Evolutionary conservation across 30 jellyfish, hydroid and myxozoan species (phyloP), one percentile per base, ranked within the genome.

Genomic region (Hydractinia symbiolongicarpus): DNA sequence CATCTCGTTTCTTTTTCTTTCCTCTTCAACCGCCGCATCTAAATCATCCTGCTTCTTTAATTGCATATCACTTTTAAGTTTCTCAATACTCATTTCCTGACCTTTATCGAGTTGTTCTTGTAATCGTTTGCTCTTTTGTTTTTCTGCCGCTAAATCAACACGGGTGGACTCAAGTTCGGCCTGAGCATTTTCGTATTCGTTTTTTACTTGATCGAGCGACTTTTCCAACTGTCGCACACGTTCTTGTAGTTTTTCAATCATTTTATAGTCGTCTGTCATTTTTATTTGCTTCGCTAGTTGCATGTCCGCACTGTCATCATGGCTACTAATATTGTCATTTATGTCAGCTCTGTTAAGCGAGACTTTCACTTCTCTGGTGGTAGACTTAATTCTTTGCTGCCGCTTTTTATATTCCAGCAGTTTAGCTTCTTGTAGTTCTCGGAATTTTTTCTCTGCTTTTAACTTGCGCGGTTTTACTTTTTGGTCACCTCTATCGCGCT

Each of bases 241-340:
- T 55, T 86, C 95, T 57, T 93, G 84, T 10, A 90, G 83, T 58
- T 85, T 90, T 50, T 83, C 82, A 20, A 90, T 90, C 70, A 90
- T 90, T 72, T 90, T 90, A 70, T 90, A 90, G 77, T 90, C 97
- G 69, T 90, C 97, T 0, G 97, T 90, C 97, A 90, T 90, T 72
- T 77, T 77, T 53, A 77, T 77, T 60, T 77, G 85, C 15, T 77
- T 53, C 15, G 85, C 85, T 9, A 77, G 60, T 55, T 77, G 85
- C 81, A 85, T 79, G 72, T 89, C 83, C 61, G 77, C 72, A 75
- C 72, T 87, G 49, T 89, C 96, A 78, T 64, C 74, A 64, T 51
- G 19, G 9, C 52, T n/a, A 51, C 40, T 64, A n/a, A 71, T n/a
- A 60, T 71, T 71, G 30, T 71, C 51, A 20, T 71, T 71, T 20